Evolutionary conservation across 2,113 vertebrate genomes (phyloP).

Genomic region (Myotis davidii): DNA sequence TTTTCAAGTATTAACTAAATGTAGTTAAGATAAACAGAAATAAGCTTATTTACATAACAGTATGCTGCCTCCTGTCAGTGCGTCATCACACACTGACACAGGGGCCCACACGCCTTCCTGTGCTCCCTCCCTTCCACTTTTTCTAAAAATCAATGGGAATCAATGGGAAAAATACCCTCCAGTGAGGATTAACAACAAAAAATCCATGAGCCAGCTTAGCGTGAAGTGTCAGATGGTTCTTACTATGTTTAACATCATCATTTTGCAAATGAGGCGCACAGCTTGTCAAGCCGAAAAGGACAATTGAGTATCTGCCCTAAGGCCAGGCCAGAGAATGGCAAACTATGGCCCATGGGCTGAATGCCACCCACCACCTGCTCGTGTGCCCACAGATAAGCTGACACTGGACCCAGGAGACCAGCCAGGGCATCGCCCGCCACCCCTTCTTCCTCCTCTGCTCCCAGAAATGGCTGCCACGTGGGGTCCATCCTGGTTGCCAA

Average conservation of each 20-base stretch:
- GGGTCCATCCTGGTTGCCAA: too few species aligned
- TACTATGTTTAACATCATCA: conserved; percentile 63
- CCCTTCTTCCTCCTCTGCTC: neutral
- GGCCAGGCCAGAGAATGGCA: neutral
- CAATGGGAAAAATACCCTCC: too few species aligned
- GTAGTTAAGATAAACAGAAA: neutral
- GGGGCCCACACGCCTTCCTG: too few species aligned
- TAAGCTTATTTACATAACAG: neutral
- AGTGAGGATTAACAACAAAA: too few species aligned
- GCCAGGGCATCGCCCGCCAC: neutral
- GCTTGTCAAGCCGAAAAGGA: conserved; percentile 58
- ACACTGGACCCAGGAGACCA: neutral
- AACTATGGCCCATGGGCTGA: neutral
- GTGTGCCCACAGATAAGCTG: neutral
- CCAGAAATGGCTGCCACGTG: neutral
- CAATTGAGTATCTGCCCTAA: neutral
- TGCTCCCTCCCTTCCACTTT: too few species aligned
- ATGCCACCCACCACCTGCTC: neutral
- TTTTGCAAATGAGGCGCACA: conserved; percentile 68
- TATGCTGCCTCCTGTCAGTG: too few species aligned
- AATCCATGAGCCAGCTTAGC: conserved; percentile 43
- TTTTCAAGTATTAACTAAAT: conserved; percentile 50
- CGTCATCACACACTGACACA: too few species aligned
- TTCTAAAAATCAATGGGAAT: too few species aligned
- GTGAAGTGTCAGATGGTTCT: conserved; percentile 53